These are phyloP conservation scores for Plecturocebus donacophilus DNA, from an alignment of 2,113 vertebrate species.

Conservation along the genomic window DNA sequence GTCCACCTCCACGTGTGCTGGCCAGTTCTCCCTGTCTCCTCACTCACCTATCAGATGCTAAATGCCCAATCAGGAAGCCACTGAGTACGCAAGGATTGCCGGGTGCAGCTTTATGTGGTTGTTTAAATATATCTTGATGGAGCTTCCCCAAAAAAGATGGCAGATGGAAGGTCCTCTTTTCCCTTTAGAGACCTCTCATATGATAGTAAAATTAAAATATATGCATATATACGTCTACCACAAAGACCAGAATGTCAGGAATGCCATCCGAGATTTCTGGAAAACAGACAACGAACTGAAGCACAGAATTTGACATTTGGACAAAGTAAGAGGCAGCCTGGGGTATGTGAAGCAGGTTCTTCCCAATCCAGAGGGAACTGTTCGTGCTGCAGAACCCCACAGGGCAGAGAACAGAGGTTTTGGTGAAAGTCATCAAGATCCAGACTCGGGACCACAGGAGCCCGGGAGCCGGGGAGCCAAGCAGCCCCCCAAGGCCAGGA, in stretches of 20 bases:
- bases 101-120: background rate
- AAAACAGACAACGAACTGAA: background rate
- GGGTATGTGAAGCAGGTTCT: rapidly evolving
- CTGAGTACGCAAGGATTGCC: background rate
- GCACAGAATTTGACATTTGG: background rate
- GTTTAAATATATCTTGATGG: conserved; percentile 10
- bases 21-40: background rate
- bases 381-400: background rate
- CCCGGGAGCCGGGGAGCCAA: background rate
- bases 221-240: background rate
- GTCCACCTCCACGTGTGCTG: too few species aligned
- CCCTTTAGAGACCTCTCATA: background rate
- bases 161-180: background rate
- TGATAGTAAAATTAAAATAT: conserved; percentile 48
- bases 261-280: background rate
- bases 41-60: background rate
- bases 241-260: background rate
- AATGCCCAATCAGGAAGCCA: background rate
- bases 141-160: background rate
- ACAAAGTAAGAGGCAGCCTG: background rate
- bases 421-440: background rate
- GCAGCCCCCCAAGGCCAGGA: background rate
- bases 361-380: background rate
- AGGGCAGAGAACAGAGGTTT: background rate
- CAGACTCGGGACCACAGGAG: background rate